Percentiles rank a stretch among this genome's conserved stretches.
Conservation (phyloP, 1,140 invertebrate genomes). For the Dreissena rostriformis region DNA sequence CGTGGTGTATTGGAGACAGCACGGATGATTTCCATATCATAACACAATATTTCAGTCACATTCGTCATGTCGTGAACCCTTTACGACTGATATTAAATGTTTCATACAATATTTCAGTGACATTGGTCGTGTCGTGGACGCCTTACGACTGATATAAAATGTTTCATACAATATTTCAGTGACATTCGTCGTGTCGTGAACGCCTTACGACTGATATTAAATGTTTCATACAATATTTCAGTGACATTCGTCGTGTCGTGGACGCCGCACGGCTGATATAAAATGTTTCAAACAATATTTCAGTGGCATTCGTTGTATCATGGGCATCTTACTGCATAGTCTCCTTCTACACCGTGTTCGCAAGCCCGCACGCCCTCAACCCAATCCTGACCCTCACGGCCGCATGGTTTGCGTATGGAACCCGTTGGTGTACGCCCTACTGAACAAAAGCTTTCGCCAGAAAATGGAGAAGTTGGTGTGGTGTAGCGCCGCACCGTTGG, state of each 20-base stretch:
- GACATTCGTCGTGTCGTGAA: too few relatives aligned
- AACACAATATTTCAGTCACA: too few relatives aligned
- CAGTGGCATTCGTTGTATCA: neutral
- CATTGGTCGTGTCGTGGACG: slow-evolving; percentile 6
- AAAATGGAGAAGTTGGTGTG: too few relatives aligned
- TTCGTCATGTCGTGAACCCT: too few relatives aligned
- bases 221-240: too few relatives aligned
- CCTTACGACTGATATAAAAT: slow-evolving; percentile 2
- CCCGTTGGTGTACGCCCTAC: neutral
- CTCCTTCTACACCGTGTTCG: slow-evolving; percentile 13
- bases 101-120: slow-evolving; percentile 3
- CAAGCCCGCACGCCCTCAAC: neutral
- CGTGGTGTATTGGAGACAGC: too few relatives aligned
- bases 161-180: too few relatives aligned
- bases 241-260: too few relatives aligned
- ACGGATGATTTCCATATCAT: too few relatives aligned
- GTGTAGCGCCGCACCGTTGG: too few relatives aligned
- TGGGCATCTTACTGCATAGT: slow-evolving; percentile 12
- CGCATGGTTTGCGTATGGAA: slow-evolving; percentile 2
- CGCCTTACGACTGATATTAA: too few relatives aligned
- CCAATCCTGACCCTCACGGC: neutral
- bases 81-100: neutral
- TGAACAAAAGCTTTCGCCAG: neutral
- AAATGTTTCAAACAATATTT: neutral
- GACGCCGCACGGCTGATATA: too few relatives aligned